Percentiles rank a stretch among this genome's conserved stretches.
These are phyloP conservation scores for Apis dorsata DNA, from an alignment of 1,140 invertebrate genomes.

Conservation along the genomic window DNA sequence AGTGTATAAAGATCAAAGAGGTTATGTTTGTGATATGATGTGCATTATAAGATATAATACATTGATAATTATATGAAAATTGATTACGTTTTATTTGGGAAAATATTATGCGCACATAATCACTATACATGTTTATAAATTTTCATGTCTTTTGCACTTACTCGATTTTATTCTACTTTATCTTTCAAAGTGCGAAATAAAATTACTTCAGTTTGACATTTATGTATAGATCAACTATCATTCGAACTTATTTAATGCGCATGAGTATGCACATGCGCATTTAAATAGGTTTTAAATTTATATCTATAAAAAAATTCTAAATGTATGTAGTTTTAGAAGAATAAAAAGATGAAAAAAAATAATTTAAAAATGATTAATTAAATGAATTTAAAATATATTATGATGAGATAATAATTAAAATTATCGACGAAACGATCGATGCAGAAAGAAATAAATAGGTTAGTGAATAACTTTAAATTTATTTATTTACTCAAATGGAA, in stretches of 20 bases:
- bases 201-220: neutral
- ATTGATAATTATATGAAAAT: neutral
- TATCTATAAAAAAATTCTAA: neutral
- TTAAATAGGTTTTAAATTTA: neutral
- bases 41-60: too few species aligned
- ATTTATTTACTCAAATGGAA: slow-evolving; percentile 81
- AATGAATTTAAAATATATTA: neutral
- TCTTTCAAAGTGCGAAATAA: neutral
- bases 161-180: neutral
- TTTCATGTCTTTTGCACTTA: neutral
- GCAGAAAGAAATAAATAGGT: slow-evolving; percentile 6
- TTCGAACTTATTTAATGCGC: neutral
- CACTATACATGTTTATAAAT: too few species aligned
- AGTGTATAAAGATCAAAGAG: slow-evolving; percentile 11
- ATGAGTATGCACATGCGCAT: neutral
- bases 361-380: too few species aligned
- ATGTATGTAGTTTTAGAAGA: neutral
- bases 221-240: neutral
- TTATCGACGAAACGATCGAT: too few species aligned
- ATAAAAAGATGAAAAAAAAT: neutral
- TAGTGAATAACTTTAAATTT: slow-evolving; percentile 73
- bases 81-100: too few species aligned
- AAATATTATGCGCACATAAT: neutral
- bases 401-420: neutral
- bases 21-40: slow-evolving; percentile 10